phyloP scores from a whole-genome alignment of 2,797 vertebrate genomes.

The Enteromius treurensis region DNA sequence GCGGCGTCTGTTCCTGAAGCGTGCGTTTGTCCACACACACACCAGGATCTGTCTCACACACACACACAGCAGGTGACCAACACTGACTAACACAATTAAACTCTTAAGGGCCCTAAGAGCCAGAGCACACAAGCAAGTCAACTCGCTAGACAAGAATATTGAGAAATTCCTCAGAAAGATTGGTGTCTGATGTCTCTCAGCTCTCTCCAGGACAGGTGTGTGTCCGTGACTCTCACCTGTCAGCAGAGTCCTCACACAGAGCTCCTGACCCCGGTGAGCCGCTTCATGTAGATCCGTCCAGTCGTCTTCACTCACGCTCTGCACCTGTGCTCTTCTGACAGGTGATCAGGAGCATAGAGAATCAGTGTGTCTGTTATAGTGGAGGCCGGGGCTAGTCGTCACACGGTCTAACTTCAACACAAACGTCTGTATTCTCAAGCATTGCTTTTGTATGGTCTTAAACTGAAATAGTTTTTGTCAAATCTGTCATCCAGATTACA shows the following conservation, averaged over 20 bases:
- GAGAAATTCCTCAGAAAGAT: conserved; percentile 40
- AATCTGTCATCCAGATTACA: background rate
- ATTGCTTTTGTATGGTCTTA: background rate
- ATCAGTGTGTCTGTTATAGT: background rate
- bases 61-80: conserved; percentile 8
- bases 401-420: background rate
- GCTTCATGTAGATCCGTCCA: conserved; percentile 93
- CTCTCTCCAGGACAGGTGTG: background rate
- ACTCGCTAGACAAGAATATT: conserved; percentile 37
- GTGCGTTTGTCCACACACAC: conserved; percentile 89
- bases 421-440: background rate
- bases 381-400: background rate
- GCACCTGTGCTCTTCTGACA: conserved; percentile 84
- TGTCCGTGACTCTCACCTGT: conserved; percentile 74
- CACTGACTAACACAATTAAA: background rate
- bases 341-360: conserved; percentile 56
- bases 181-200: background rate
- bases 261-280: conserved; percentile 84
- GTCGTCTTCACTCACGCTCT: conserved; percentile 81
- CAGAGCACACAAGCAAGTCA: conserved; percentile 24
- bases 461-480: background rate
- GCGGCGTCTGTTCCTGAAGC: conserved; percentile 89
- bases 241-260: conserved; percentile 83
- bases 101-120: background rate
- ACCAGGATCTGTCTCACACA: background rate